These are phyloP conservation scores for Eclectus roratus DNA, from an alignment of 2,113 vertebrate genomes.

Conservation along the genomic window DNA sequence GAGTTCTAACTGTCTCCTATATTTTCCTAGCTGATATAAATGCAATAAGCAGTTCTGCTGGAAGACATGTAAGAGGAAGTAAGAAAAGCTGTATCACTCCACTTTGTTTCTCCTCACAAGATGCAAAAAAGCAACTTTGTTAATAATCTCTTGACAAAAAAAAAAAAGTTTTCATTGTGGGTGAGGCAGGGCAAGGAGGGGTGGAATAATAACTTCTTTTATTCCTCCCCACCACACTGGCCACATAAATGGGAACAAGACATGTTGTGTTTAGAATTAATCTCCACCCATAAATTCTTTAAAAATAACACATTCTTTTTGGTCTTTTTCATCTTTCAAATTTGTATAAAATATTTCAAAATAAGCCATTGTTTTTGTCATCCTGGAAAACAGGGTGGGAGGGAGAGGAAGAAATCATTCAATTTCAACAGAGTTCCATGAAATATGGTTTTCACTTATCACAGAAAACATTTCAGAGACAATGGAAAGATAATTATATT, in stretches of 20 bases:
- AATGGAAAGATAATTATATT: not conserved
- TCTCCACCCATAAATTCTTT: not conserved
- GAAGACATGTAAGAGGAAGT: not conserved
- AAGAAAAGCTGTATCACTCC: not conserved
- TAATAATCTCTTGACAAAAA: not conserved
- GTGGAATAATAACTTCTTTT: not conserved
- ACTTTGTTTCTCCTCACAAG: not conserved
- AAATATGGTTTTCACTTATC: not conserved
- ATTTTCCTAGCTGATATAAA: not conserved
- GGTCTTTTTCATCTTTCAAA: not conserved
- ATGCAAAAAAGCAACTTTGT: not conserved
- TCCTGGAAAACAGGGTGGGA: not conserved
- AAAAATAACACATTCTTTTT: not conserved
- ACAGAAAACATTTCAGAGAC: not conserved
- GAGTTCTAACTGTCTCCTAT: not conserved
- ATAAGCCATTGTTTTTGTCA: not conserved
- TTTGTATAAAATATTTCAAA: constrained; percentile 7
- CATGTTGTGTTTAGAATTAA: not conserved
- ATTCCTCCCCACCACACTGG: not conserved
- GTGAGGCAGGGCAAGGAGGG: not conserved
- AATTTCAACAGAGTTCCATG: not conserved
- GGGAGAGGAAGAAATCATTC: not conserved
- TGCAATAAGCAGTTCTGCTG: not conserved
- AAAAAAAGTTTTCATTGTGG: not conserved
- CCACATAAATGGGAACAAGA: not conserved